Evolutionary conservation across 30 jellyfish, hydroid and myxozoan genomes (phyloP).

Genomic region (Morbakka virulenta): DNA sequence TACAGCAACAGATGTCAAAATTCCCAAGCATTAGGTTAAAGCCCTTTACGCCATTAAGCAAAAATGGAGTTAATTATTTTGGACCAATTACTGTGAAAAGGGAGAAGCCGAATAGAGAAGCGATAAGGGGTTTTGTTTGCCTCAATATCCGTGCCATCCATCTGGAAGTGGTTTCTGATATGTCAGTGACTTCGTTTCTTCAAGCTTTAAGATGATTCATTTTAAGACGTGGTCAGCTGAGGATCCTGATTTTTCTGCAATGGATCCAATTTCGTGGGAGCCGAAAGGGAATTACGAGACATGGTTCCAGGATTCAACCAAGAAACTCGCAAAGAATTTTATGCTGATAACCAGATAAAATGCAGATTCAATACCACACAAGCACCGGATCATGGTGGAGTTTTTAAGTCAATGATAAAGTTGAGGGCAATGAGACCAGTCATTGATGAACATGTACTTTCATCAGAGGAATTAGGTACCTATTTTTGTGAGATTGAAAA

Average conservation of each 20-base stretch:
- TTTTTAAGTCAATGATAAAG: conserved; percentile 20
- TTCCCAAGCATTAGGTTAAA: conserved; percentile 22
- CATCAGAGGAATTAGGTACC: too few relatives aligned
- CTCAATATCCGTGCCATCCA: conserved; percentile 30
- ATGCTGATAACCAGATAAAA: too few relatives aligned
- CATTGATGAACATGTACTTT: too few relatives aligned
- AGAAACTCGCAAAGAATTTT: too few relatives aligned
- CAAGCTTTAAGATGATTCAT: conserved; percentile 32
- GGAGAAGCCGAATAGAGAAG: conserved; percentile 15
- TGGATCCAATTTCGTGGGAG: conserved; percentile 28
- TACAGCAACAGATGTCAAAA: conserved; percentile 46
- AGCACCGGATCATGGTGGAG: conserved; percentile 33
- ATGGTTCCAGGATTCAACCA: conserved; percentile 6
- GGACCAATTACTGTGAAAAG: conserved; percentile 47
- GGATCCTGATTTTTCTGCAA: background rate
- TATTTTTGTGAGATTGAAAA: too few relatives aligned
- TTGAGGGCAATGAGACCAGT: too few relatives aligned
- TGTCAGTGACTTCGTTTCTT: conserved; percentile 25
- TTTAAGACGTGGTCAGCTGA: conserved; percentile 36
- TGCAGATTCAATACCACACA: conserved; percentile 33
- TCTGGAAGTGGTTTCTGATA: conserved; percentile 2
- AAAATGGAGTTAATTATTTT: conserved; percentile 40
- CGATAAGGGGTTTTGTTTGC: conserved; percentile 44
- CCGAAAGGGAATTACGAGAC: conserved; percentile 21
- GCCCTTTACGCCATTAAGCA: conserved; percentile 16